Base-by-base conservation (phyloP, 2,113 vertebrate genomes). In the Typhlomys cinereus region DNA sequence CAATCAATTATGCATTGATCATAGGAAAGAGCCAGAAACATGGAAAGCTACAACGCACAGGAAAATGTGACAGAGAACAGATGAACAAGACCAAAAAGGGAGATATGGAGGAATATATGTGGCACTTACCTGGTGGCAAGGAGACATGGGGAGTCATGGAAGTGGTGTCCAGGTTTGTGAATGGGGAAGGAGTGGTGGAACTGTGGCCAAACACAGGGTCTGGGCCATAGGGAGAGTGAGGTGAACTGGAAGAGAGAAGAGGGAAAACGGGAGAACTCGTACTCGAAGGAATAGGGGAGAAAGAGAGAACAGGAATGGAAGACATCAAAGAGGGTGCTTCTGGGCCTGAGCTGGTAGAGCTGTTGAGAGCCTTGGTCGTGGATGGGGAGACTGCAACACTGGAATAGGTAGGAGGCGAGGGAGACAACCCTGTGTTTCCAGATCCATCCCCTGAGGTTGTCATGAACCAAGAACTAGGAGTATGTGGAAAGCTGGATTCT, bases 401-500 rank as follows among this genome's bases (percentile, higher is more conserved):
- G 34, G 48, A 20, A 1, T 46, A 78, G 5, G 18, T 1, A 41
- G 74, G 78, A 31, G 48, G 46, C 34, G 1, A 12, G 15, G 44
- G 29, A 12, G 5, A 6, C 1, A 14, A 8, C 21, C 3, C 11
- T 9, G 29, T 2, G 50, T 7, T 7, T 31, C 25, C 48, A 0
- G 41, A 41, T 14, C 4, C 7, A 12, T 11, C 17, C 11, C 76
- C n/a, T 0, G 44, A 48, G 5, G 36, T 20, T 17, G 67, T 29
- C 0, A 34, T 20, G 5, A 0, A 20, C 6, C 13, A 7, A 15
- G 66, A 61, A 0, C 2, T 27, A 2, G 34, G n/a, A 25, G 39
- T 89, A 36, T 73, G 50, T 7, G 54, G 74, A 4, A 34, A 8
- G 13, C 2, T 23, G 34, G 52, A 6, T 57, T 12, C 52, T 31